A percentile compares a stretch with the other conserved stretches of the same genome.
Evolutionary conservation across 2,113 vertebrate species (phyloP).

Genomic region (Peromyscus polionotus): DNA sequence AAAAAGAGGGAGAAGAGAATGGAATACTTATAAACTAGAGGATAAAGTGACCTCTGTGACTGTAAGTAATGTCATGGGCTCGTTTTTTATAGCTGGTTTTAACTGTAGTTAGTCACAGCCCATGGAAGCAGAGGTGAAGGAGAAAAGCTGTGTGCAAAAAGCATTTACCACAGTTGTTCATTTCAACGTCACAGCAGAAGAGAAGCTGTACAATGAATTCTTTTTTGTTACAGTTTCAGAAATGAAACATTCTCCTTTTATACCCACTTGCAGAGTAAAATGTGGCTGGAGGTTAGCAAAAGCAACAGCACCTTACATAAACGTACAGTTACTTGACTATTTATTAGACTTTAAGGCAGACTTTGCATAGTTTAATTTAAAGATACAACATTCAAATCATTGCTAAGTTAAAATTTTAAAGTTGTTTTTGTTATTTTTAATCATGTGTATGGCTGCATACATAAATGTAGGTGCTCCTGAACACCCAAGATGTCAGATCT

Average conservation of each 20-base stretch:
- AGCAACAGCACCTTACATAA: neutral
- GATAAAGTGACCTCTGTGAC: neutral
- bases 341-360: neutral
- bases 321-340: neutral
- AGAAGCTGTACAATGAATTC: neutral
- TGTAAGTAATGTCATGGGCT: neutral
- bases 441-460: no score
- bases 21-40: neutral
- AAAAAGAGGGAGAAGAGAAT: neutral
- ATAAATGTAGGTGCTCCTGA: neutral
- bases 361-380: neutral
- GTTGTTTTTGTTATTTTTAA: neutral
- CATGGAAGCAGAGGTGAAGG: neutral
- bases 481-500: neutral
- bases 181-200: neutral
- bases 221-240: neutral
- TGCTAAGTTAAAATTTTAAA: neutral
- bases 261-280: neutral
- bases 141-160: neutral
- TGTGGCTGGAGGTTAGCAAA: neutral
- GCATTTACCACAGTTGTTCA: neutral
- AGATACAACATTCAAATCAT: neutral
- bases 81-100: constrained; percentile 46
- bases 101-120: neutral
- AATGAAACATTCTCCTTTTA: neutral